Conservation (phyloP, 2,113 vertebrate species). For the Saguinus midas region DNA sequence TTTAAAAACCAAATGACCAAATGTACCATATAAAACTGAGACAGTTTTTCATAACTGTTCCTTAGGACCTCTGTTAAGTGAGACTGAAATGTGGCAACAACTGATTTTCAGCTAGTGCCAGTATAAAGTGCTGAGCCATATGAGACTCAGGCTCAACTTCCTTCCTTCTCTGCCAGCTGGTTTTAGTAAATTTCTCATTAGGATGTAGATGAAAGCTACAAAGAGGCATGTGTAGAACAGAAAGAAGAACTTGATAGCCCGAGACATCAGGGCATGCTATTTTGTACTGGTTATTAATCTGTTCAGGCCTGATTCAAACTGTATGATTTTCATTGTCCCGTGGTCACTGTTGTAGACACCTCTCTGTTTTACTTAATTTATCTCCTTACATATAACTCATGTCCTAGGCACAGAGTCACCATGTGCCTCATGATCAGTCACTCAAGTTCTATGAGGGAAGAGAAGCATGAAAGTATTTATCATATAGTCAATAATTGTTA, state of each 20-base stretch:
- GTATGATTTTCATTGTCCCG: neutral
- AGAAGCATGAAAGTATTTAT: neutral
- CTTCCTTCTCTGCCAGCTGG: neutral
- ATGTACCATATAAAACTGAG: neutral
- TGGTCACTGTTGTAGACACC: neutral
- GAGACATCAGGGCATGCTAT: accelerated
- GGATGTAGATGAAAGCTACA: neutral
- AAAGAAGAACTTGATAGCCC: too few species aligned
- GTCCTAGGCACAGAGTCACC: neutral
- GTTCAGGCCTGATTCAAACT: neutral
- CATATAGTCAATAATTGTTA: neutral
- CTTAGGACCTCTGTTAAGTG: neutral
- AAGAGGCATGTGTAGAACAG: neutral
- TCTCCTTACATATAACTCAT: neutral
- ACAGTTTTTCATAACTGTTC: too few species aligned
- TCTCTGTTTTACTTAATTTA: too few species aligned
- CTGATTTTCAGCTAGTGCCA: neutral
- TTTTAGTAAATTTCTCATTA: neutral
- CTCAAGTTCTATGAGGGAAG: neutral
- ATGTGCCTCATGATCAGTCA: neutral
- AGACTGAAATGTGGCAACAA: neutral
- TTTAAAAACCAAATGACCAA: neutral
- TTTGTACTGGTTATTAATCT: neutral
- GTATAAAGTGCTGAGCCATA: neutral
- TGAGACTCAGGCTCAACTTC: neutral